Percentiles rank a stretch among this genome's conserved stretches.
phyloP scores from a whole-genome alignment of 2,113 vertebrate genomes.

The Oncorhynchus masou region DNA sequence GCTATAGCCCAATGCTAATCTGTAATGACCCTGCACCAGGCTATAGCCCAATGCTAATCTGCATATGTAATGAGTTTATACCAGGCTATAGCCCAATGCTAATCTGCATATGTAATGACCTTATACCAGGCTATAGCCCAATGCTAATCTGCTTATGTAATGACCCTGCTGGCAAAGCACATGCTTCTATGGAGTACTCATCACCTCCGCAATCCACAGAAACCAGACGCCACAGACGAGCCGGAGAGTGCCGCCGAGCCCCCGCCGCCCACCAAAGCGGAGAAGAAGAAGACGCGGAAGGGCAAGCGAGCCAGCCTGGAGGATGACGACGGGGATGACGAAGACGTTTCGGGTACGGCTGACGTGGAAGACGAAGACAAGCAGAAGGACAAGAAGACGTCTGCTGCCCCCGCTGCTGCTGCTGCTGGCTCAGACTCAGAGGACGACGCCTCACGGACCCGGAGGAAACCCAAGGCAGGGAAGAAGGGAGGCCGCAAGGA shows the following conservation, averaged over 20 bases:
- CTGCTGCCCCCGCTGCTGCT: slow-evolving; percentile 56
- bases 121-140: too few relatives aligned
- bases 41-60: background rate
- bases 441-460: slow-evolving; percentile 69
- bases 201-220: slow-evolving; percentile 58
- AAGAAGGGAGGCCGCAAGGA: slow-evolving; percentile 76
- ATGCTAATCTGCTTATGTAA: too few relatives aligned
- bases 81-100: background rate
- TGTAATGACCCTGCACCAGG: too few relatives aligned
- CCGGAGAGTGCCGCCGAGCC: slow-evolving; percentile 47
- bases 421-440: slow-evolving; percentile 76
- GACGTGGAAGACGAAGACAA: slow-evolving; percentile 2
- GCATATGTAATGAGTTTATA: background rate
- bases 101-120: background rate
- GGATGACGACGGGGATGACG: slow-evolving; percentile 78
- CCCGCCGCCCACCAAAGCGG: slow-evolving; percentile 78
- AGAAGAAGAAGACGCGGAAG: slow-evolving; percentile 93
- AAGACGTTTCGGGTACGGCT: slow-evolving; percentile 27
- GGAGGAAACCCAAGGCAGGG: slow-evolving; percentile 76
- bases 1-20: too few relatives aligned
- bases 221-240: slow-evolving; percentile 76
- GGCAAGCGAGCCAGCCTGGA: slow-evolving; percentile 80
- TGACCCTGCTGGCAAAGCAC: background rate
- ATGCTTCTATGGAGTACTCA: background rate
- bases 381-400: slow-evolving; percentile 36